Conservation (phyloP, 2,888 invertebrate genomes). For the Cyaniris semiargus region DNA sequence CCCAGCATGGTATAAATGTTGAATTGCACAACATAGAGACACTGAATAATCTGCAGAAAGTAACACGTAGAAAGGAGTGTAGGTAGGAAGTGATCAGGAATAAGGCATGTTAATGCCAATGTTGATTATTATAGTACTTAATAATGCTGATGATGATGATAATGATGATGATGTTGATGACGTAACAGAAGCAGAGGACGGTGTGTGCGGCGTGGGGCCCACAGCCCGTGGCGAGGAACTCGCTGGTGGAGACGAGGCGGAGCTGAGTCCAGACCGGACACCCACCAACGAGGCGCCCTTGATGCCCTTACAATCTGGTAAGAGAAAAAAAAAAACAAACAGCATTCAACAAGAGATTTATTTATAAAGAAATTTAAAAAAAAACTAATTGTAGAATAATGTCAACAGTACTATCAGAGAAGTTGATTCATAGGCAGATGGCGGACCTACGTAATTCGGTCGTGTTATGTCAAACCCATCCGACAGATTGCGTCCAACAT, state of each 20-base stretch:
- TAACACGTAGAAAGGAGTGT: not conserved
- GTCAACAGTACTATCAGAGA: too few species aligned
- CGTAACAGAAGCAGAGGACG: constrained; percentile 71
- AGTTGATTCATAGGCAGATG: too few species aligned
- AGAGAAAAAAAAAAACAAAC: constrained; percentile 1
- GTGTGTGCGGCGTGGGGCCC: constrained; percentile 72
- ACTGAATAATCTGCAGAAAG: not conserved
- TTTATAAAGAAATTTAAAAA: not conserved
- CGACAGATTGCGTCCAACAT: too few species aligned
- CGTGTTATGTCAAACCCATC: too few species aligned
- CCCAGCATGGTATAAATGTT: constrained; percentile 6
- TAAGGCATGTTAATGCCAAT: not conserved
- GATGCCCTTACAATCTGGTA: constrained; percentile 77
- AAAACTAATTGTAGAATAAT: too few species aligned
- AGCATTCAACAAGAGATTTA: not conserved
- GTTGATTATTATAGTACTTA: not conserved
- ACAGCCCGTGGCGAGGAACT: constrained; percentile 60
- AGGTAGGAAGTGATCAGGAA: not conserved
- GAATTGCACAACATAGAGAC: constrained; percentile 8
- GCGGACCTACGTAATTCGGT: too few species aligned
- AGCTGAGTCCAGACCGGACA: constrained; percentile 76
- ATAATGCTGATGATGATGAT: not conserved
- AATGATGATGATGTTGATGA: constrained; percentile 4
- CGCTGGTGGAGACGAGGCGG: constrained; percentile 70
- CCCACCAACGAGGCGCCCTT: constrained; percentile 77